These are phyloP conservation scores for Exocentrus adspersus DNA, from an alignment of 2,888 invertebrate genomes.

Conservation along the genomic window DNA sequence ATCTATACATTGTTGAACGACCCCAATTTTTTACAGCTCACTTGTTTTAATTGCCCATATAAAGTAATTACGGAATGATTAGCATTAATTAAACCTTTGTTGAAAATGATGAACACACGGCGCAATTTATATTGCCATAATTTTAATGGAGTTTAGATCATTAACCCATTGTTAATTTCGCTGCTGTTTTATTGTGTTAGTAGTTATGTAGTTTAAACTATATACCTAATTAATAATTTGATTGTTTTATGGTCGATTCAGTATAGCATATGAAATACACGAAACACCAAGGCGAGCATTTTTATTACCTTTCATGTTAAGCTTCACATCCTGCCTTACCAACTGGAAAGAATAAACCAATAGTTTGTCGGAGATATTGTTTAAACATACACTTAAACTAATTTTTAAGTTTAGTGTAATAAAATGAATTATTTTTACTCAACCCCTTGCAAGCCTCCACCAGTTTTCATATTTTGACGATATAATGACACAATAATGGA, in stretches of 20 bases:
- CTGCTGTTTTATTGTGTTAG: constrained; percentile 3
- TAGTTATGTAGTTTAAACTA: no score
- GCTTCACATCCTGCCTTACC: no score
- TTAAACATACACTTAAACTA: no score
- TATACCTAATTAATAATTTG: constrained; percentile 6
- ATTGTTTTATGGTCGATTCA: constrained; percentile 8
- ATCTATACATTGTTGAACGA: constrained; percentile 18
- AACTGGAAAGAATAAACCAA: no score
- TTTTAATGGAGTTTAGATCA: constrained; percentile 16
- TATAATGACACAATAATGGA: no score
- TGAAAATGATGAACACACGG: constrained; percentile 23
- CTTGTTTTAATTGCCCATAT: constrained; percentile 36
- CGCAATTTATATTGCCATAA: constrained; percentile 6
- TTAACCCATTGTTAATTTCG: constrained; percentile 14
- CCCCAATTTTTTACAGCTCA: constrained; percentile 23
- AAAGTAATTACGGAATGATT: constrained; percentile 35
- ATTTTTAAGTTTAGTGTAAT: no score
- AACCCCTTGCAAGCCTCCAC: no score
- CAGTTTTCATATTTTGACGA: no score
- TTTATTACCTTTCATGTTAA: no score
- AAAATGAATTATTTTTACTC: no score
- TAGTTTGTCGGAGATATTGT: no score
- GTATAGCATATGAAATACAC: background rate
- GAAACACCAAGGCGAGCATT: no score
- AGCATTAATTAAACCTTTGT: constrained; percentile 27